phyloP scores from a whole-genome alignment of 2,113 vertebrate species.

The Gallinago media region DNA sequence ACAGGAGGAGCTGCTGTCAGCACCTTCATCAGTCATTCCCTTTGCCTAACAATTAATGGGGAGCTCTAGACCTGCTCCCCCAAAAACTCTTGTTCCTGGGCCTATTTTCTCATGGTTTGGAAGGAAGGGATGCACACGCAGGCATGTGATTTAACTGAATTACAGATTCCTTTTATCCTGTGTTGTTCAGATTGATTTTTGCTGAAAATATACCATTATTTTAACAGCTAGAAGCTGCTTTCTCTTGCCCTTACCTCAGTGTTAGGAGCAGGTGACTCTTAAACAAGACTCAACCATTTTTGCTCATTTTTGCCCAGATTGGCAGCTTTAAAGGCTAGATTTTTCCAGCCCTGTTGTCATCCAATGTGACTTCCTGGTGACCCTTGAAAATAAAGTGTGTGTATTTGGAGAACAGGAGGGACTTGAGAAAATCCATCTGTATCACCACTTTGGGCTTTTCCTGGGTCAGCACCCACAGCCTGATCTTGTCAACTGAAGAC shows the following conservation, averaged over 20 bases:
- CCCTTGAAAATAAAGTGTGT: not conserved
- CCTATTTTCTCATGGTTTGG: not conserved
- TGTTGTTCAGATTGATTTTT: not conserved
- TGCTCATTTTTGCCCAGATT: not conserved
- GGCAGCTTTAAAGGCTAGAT: not conserved
- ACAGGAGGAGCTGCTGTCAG: not conserved
- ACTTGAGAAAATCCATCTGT: not conserved
- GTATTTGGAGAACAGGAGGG: not conserved
- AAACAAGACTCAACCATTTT: not conserved
- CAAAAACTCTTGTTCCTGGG: not conserved
- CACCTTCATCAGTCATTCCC: not conserved
- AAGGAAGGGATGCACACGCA: not conserved
- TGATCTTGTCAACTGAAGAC: not conserved
- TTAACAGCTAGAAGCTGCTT: not conserved
- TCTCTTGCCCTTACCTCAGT: not conserved
- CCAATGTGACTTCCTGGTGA: not conserved
- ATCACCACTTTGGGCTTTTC: not conserved
- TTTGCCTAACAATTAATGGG: not conserved
- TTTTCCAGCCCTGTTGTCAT: not conserved
- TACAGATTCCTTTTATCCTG: not conserved
- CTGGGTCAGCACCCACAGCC: not conserved
- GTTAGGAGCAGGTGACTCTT: not conserved
- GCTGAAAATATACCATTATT: not conserved
- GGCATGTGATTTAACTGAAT: not conserved
- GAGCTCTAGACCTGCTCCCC: not conserved